These are phyloP conservation scores for Manduca sexta DNA, from an alignment of 1,140 invertebrate species.

Conservation along the genomic window DNA sequence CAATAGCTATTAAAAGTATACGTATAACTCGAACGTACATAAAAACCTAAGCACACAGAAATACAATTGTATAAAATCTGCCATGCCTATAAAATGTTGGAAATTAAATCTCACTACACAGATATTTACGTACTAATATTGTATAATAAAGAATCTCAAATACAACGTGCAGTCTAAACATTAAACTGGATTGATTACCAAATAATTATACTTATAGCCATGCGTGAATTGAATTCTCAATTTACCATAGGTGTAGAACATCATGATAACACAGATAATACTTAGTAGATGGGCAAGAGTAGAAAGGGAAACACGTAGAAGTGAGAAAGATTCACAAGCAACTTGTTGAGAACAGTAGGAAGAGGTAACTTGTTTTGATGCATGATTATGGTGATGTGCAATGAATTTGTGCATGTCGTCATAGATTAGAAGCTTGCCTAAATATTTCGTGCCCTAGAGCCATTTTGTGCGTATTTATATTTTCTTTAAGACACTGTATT, in stretches of 20 bases:
- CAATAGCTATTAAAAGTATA: neutral
- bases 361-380: constrained; percentile 43
- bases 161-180: constrained; percentile 71
- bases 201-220: constrained; percentile 60
- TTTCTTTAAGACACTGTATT: neutral
- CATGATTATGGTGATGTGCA: constrained; percentile 53
- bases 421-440: constrained; percentile 37
- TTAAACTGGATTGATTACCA: constrained; percentile 49
- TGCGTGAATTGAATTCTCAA: constrained; percentile 50
- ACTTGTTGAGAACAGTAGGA: constrained; percentile 27
- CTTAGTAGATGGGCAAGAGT: constrained; percentile 38
- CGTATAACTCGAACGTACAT: neutral
- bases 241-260: constrained; percentile 37
- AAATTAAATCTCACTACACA: constrained; percentile 54
- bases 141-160: constrained; percentile 40
- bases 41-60: constrained; percentile 16
- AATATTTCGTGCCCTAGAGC: constrained; percentile 38
- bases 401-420: constrained; percentile 37
- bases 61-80: constrained; percentile 12
- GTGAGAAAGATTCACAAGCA: constrained; percentile 39
- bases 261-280: constrained; percentile 48
- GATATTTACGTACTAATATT: constrained; percentile 41
- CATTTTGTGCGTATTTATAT: constrained; percentile 51
- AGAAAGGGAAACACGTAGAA: constrained; percentile 45
- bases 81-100: constrained; percentile 50